These are phyloP conservation scores for Macropus fuliginosus DNA, from an alignment of 2,797 vertebrate genomes.

Conservation along the genomic window DNA sequence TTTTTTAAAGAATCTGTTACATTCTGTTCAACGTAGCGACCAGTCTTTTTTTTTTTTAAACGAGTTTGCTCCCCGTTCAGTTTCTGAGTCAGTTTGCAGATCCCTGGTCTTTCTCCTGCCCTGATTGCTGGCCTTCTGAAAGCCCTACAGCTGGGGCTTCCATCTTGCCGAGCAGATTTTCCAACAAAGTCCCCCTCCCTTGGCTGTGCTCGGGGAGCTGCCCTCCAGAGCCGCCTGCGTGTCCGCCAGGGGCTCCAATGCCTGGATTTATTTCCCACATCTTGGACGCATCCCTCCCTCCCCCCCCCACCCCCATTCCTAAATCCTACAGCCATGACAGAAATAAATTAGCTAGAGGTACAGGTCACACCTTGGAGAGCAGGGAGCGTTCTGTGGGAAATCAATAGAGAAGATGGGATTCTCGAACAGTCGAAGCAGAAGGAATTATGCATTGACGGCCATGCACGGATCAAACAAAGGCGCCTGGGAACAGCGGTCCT, in stretches of 20 bases:
- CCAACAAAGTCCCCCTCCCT: constrained; percentile 63
- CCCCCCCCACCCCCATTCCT: constrained; percentile 71
- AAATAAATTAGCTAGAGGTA: constrained; percentile 87
- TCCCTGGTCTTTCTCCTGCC: constrained; percentile 42
- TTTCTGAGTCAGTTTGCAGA: not conserved
- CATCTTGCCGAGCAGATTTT: constrained; percentile 62
- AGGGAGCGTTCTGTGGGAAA: constrained; percentile 82
- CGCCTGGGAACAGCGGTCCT: constrained; percentile 72
- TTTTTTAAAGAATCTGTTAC: constrained; percentile 9
- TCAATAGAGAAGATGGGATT: constrained; percentile 84
- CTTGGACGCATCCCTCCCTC: constrained; percentile 74
- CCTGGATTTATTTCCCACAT: constrained; percentile 80
- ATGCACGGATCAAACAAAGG: constrained; percentile 82
- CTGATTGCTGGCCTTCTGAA: constrained; percentile 61
- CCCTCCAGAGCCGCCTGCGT: constrained; percentile 66
- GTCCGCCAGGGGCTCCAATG: constrained; percentile 61
- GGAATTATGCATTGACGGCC: constrained; percentile 79
- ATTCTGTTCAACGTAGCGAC: constrained; percentile 39
- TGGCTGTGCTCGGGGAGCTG: constrained; percentile 34
- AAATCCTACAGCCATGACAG: constrained; percentile 84
- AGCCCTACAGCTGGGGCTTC: constrained; percentile 50
- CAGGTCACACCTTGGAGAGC: constrained; percentile 87
- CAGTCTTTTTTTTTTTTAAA: constrained; percentile 58
- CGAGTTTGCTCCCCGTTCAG: constrained; percentile 52
- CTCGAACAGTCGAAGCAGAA: constrained; percentile 82